Percentiles rank a stretch among this genome's conserved stretches.
phyloP scores from a whole-genome alignment of 2,888 invertebrate genomes.

The Podotricha telesiphe region DNA sequence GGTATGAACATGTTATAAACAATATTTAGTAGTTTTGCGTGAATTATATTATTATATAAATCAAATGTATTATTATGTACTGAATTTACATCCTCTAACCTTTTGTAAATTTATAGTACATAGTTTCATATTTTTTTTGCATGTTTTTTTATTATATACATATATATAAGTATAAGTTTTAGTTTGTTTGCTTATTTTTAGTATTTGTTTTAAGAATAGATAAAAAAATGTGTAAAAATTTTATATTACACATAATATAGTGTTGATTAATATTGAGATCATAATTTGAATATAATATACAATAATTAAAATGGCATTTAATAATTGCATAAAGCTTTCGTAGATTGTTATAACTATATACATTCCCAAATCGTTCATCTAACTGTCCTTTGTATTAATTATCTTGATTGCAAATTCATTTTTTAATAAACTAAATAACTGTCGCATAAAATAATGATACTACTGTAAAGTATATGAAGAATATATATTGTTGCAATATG shows the following conservation, averaged over 20 bases:
- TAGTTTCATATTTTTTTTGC: slow-evolving; percentile 25
- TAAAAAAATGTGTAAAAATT: neutral
- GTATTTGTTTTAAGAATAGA: neutral
- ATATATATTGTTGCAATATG: too few relatives aligned
- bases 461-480: too few relatives aligned
- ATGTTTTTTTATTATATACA: slow-evolving; percentile 25
- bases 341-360: neutral
- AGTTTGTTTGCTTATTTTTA: neutral
- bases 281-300: too few relatives aligned
- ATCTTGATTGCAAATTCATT: too few relatives aligned
- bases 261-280: too few relatives aligned
- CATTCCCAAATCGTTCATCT: too few relatives aligned
- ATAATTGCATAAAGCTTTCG: neutral
- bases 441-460: too few relatives aligned
- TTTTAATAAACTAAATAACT: too few relatives aligned
- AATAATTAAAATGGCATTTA: neutral
- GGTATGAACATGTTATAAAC: slow-evolving; percentile 59
- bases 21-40: slow-evolving; percentile 42
- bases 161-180: slow-evolving; percentile 1
- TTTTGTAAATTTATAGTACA: slow-evolving; percentile 57
- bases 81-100: slow-evolving; percentile 71
- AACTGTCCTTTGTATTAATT: too few relatives aligned
- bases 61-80: slow-evolving; percentile 45
- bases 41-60: slow-evolving; percentile 36
- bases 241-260: too few relatives aligned